Evolutionary conservation across 2,888 invertebrate species (phyloP).

Genomic region (Polyommatus iphigenia): DNA sequence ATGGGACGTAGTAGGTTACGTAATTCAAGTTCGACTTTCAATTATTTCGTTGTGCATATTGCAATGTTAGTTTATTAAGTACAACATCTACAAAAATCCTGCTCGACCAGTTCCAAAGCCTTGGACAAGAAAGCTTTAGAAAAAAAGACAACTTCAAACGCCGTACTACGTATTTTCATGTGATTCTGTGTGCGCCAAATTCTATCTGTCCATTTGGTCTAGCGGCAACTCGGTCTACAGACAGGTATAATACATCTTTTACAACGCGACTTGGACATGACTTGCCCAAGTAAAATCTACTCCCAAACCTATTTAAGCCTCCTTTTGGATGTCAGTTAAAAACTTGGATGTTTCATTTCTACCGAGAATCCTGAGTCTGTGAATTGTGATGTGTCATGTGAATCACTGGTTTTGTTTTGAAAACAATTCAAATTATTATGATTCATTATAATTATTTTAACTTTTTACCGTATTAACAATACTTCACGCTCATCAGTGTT

Average conservation of each 20-base stretch:
- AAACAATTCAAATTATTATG: background rate
- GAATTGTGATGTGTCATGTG: background rate
- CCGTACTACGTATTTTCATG: no score
- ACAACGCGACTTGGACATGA: background rate
- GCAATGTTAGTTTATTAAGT: background rate
- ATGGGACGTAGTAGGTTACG: background rate
- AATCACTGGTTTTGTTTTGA: background rate
- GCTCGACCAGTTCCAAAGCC: background rate
- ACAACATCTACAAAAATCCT: background rate
- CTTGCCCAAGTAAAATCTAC: background rate
- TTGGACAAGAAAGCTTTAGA: background rate
- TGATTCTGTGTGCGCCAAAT: no score
- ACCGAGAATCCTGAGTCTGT: background rate
- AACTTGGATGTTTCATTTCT: background rate
- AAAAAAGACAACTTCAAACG: background rate
- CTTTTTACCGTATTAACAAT: background rate
- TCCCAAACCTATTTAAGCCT: background rate
- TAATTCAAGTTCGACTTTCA: slow-evolving; percentile 8
- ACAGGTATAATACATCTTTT: background rate
- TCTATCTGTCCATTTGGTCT: no score
- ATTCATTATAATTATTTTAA: background rate
- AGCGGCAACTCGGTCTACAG: no score
- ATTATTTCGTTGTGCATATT: background rate
- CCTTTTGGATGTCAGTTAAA: background rate
- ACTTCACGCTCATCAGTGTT: background rate